Percentiles rank a stretch among this genome's conserved stretches.
phyloP scores from a whole-genome alignment of 2,888 invertebrate species.

The Cantharis nigra region DNA sequence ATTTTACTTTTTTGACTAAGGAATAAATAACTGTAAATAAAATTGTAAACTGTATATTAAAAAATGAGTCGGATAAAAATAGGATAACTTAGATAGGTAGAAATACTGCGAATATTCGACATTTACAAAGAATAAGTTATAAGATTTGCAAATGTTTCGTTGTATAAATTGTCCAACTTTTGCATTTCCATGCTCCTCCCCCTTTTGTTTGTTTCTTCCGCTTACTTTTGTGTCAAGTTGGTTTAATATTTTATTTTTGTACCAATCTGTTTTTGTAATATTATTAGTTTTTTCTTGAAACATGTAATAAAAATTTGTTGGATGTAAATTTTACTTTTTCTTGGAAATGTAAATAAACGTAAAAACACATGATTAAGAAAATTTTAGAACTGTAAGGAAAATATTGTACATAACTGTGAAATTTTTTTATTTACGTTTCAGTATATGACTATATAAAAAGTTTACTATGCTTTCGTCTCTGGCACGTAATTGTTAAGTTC shows the following conservation, averaged over 20 bases:
- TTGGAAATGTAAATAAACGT: conserved; percentile 34
- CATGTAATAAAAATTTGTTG: conserved; percentile 12
- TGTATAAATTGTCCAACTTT: conserved; percentile 27
- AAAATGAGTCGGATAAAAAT: conserved; percentile 20
- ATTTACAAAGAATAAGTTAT: conserved; percentile 12
- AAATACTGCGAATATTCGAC: conserved; percentile 22
- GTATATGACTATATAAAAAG: conserved; percentile 46
- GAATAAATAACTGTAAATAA: conserved; percentile 21
- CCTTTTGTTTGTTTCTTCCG: conserved; percentile 3
- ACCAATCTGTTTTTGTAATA: conserved; percentile 7
- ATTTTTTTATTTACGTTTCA: conserved; percentile 50
- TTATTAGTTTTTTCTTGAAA: conserved; percentile 3
- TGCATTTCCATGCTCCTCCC: conserved; percentile 30
- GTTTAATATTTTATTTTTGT: conserved; percentile 27
- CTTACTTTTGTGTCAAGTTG: background rate
- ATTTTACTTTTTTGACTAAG: conserved; percentile 31
- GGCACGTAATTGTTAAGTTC: conserved; percentile 30
- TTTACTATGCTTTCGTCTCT: conserved; percentile 44
- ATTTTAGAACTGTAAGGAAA: conserved; percentile 31
- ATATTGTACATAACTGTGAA: conserved; percentile 53
- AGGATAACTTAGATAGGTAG: conserved; percentile 21
- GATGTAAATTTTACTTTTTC: conserved; percentile 27
- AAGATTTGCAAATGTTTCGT: conserved; percentile 16
- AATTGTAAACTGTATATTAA: conserved; percentile 23
- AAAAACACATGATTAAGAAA: conserved; percentile 26